Conservation (phyloP, 2,113 vertebrate species). For the Platichthys flesus region DNA sequence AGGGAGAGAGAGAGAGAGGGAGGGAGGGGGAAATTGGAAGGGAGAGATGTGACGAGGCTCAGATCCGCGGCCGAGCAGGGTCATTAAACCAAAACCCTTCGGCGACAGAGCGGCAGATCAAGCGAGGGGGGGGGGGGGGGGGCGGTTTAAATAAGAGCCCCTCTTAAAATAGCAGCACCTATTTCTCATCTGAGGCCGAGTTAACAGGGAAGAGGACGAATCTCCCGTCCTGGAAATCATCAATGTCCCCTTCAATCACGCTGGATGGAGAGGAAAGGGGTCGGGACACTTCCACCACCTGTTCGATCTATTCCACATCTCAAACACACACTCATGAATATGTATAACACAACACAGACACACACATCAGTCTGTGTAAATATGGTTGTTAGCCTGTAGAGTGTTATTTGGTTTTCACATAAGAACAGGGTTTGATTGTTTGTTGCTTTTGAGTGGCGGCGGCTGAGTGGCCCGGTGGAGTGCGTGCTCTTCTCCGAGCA, state of each 20-base stretch:
- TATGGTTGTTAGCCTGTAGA: background rate
- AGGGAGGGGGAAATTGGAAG: constrained; percentile 46
- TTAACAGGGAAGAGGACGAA: constrained; percentile 74
- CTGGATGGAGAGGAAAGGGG: no score
- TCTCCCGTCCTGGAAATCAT: constrained; percentile 60
- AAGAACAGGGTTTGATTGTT: background rate
- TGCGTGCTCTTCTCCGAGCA: background rate
- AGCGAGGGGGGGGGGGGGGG: constrained; percentile 22
- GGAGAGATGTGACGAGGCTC: constrained; percentile 62
- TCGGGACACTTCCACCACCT: no score
- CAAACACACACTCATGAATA: no score
- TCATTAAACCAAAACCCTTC: constrained; percentile 78
- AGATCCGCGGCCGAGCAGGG: constrained; percentile 70
- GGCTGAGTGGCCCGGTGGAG: no score
- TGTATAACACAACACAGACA: no score
- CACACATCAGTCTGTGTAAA: no score
- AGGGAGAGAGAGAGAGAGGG: background rate
- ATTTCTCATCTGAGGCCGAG: constrained; percentile 78
- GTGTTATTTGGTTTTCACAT: background rate
- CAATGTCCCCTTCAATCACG: background rate
- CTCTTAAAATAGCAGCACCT: constrained; percentile 80
- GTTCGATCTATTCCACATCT: no score
- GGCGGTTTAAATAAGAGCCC: constrained; percentile 72
- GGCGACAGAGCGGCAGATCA: constrained; percentile 67
- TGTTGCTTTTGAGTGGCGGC: background rate